Evolutionary conservation across 2,888 invertebrate species (phyloP).

Genomic region (Amblyjoppa proteus): DNA sequence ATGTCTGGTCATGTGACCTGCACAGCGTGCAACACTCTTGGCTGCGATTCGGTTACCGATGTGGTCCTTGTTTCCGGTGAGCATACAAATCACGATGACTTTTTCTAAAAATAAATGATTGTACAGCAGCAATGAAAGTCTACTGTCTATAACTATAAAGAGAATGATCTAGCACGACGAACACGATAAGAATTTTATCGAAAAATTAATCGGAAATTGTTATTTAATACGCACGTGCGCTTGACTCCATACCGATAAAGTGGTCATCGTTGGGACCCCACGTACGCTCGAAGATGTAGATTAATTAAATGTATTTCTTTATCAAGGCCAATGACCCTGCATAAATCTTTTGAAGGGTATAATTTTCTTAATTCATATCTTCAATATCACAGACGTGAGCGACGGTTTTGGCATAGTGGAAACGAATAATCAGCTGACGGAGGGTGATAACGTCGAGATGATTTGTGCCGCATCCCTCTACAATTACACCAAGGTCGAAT

Average conservation of each 20-base stretch:
- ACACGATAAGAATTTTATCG: no score
- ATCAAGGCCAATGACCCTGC: neutral
- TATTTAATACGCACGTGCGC: no score
- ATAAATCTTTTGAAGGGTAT: neutral
- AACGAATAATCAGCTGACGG: conserved; percentile 81
- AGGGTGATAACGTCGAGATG: conserved; percentile 86
- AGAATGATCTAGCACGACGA: no score
- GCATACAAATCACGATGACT: conserved; percentile 22
- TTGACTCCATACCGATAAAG: no score
- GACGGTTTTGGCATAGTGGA: conserved; percentile 84
- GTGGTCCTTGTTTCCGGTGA: conserved; percentile 83
- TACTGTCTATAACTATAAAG: no score
- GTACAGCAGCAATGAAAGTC: no score
- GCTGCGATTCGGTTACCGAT: conserved; percentile 74
- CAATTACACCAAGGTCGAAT: conserved; percentile 85
- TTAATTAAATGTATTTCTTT: no score
- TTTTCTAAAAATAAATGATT: neutral
- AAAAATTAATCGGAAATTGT: no score
- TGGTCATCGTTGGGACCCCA: no score
- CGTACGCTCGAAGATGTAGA: no score
- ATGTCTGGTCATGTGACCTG: conserved; percentile 81
- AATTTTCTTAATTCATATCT: neutral
- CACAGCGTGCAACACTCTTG: conserved; percentile 80
- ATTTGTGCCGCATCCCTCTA: conserved; percentile 87
- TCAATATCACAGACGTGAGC: conserved; percentile 82